phyloP scores from a whole-genome alignment of 2,797 vertebrate species.

The Acrocephalus scirpaceus region DNA sequence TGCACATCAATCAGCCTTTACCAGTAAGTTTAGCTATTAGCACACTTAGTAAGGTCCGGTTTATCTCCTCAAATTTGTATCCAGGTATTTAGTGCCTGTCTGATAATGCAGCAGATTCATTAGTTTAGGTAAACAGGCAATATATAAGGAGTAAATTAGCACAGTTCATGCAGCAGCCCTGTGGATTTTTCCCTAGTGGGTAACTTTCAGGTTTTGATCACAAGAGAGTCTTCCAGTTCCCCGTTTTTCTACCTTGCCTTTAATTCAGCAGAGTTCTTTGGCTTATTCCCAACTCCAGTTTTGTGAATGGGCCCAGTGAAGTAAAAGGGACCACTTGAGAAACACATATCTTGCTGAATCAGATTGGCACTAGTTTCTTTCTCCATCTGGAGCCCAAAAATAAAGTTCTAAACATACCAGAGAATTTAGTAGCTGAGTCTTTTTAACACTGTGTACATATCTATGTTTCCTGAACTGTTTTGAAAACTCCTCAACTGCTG shows the following conservation, averaged over 20 bases:
- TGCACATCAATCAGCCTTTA: accelerated
- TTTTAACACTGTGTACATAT: neutral
- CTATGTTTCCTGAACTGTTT: neutral
- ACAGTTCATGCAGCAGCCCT: neutral
- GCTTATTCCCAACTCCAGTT: neutral
- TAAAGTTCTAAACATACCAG: neutral
- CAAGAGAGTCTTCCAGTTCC: neutral
- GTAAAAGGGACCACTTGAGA: neutral
- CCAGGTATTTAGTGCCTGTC: neutral
- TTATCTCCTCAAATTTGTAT: neutral
- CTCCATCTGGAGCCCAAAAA: conserved; percentile 42
- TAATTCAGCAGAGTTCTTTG: neutral
- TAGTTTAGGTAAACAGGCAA: neutral
- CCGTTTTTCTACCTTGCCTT: neutral
- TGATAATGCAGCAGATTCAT: neutral
- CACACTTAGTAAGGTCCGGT: neutral
- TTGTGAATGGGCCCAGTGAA: conserved; percentile 6
- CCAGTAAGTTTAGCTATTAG: neutral
- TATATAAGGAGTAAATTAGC: neutral
- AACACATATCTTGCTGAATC: neutral
- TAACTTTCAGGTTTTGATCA: neutral
- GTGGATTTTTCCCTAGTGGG: neutral
- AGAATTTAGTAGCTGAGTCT: neutral
- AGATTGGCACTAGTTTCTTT: neutral
- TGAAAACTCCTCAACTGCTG: neutral